phyloP scores from a whole-genome alignment of 2,113 vertebrate species.

The Sylvietta virens region DNA sequence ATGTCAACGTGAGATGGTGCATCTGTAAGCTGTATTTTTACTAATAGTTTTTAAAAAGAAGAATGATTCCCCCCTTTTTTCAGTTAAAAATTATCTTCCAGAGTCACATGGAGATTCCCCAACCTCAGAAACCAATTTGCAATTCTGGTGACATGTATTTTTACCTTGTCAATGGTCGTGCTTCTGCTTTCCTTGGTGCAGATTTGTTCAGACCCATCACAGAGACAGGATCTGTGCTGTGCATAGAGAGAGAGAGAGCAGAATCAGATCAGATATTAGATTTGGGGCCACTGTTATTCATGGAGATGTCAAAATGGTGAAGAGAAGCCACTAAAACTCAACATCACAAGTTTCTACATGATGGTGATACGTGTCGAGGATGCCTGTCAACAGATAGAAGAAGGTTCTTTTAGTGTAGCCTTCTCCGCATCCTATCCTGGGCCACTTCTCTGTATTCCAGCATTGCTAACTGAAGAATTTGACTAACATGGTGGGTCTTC shows the following conservation, averaged over 20 bases:
- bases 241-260: background rate
- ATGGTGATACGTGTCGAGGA: background rate
- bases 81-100: background rate
- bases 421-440: background rate
- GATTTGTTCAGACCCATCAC: background rate
- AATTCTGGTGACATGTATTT: background rate
- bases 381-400: background rate
- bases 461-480: background rate
- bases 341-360: background rate
- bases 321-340: background rate
- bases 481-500: background rate
- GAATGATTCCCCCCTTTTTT: background rate
- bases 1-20: background rate
- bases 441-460: background rate
- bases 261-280: background rate
- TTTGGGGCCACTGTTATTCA: background rate
- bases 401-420: background rate
- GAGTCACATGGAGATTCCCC: background rate
- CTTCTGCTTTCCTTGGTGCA: background rate
- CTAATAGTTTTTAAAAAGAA: background rate
- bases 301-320: background rate
- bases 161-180: background rate
- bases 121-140: background rate
- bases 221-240: too few relatives aligned
- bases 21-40: background rate